phyloP scores from a whole-genome alignment of 2,113 vertebrate species.

The Austrofundulus limnaeus region DNA sequence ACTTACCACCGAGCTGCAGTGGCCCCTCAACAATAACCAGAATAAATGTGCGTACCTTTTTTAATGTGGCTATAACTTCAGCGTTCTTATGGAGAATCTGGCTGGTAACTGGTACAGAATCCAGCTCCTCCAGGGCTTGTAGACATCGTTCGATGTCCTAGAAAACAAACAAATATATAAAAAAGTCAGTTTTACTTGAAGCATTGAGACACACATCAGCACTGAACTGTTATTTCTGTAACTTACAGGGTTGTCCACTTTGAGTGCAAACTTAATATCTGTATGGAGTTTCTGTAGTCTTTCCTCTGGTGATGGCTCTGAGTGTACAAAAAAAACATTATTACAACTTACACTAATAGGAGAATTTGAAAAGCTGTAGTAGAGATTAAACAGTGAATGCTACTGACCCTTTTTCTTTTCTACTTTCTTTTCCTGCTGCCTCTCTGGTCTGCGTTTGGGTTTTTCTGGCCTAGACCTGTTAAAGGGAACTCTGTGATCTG shows the following conservation, averaged over 20 bases:
- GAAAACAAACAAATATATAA: background rate
- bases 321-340: too few species aligned
- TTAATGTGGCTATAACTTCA: conserved; percentile 92
- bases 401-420: conserved; percentile 93
- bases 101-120: conserved; percentile 90
- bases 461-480: conserved; percentile 86
- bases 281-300: conserved; percentile 95
- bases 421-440: conserved; percentile 79
- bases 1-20: too few species aligned
- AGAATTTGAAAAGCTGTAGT: too few species aligned
- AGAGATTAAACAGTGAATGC: background rate
- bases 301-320: conserved; percentile 92
- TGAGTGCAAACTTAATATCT: conserved; percentile 95
- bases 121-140: conserved; percentile 88
- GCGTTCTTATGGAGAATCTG: conserved; percentile 97
- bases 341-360: background rate
- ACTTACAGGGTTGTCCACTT: conserved; percentile 96
- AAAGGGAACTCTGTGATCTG: conserved; percentile 12
- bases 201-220: background rate
- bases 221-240: background rate
- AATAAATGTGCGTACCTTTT: conserved; percentile 80
- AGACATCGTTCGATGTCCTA: conserved; percentile 95
- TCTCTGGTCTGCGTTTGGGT: conserved; percentile 84
- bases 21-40: rapidly evolving
- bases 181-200: background rate